phyloP scores from a whole-genome alignment of 2,113 vertebrate species.

The Callipepla californica region DNA sequence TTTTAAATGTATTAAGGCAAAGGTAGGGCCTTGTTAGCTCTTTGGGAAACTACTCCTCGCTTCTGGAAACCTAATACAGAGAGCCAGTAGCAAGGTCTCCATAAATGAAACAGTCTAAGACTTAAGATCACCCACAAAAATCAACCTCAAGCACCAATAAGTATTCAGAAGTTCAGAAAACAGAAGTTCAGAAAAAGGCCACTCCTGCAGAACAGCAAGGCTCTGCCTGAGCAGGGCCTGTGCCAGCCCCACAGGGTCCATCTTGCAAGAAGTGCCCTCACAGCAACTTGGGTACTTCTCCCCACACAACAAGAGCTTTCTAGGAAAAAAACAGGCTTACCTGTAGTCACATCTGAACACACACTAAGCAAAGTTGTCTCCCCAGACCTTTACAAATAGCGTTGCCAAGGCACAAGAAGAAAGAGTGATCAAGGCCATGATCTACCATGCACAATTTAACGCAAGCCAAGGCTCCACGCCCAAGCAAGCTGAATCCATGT shows the following conservation, averaged over 20 bases:
- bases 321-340: background rate
- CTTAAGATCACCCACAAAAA: background rate
- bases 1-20: background rate
- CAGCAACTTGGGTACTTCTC: background rate
- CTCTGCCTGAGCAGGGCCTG: background rate
- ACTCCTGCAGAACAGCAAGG: background rate
- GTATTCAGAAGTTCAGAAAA: background rate
- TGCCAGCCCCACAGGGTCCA: background rate
- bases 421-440: background rate
- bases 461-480: background rate
- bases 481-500: background rate
- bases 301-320: background rate
- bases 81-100: background rate
- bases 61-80: background rate
- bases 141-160: background rate
- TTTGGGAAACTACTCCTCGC: background rate
- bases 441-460: background rate
- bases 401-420: slow-evolving; percentile 24
- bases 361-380: background rate
- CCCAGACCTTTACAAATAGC: background rate
- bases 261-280: background rate
- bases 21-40: background rate
- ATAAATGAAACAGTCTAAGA: background rate
- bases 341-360: background rate
- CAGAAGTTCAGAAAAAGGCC: background rate